A percentile compares a stretch with the other conserved stretches of the same genome.
Evolutionary conservation across 2,888 invertebrate species (phyloP).

Genomic region (Polylopha cassiicola): DNA sequence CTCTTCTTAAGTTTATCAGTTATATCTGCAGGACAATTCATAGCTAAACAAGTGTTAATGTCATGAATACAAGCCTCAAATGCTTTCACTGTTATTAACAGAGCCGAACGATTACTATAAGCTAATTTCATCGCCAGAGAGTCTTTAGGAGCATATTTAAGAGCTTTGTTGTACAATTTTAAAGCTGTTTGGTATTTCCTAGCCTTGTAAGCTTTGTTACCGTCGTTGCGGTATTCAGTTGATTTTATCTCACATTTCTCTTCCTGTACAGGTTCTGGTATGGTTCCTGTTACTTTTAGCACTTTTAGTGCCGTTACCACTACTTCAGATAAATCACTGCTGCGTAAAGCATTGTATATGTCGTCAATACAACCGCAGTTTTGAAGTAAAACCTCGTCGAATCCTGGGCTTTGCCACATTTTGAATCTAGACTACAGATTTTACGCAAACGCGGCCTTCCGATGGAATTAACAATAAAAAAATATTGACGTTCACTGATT

Average conservation of each 20-base stretch:
- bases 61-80: slow-evolving; percentile 30
- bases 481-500: too few relatives aligned
- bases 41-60: slow-evolving; percentile 29
- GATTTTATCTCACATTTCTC: slow-evolving; percentile 28
- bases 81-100: slow-evolving; percentile 24
- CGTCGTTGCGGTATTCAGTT: slow-evolving; percentile 25
- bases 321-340: slow-evolving; percentile 27
- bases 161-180: slow-evolving; percentile 31
- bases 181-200: slow-evolving; percentile 24
- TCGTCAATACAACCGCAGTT: slow-evolving; percentile 20
- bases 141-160: slow-evolving; percentile 31
- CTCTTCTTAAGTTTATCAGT: slow-evolving; percentile 27
- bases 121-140: slow-evolving; percentile 31
- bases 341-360: slow-evolving; percentile 29
- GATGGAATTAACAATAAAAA: too few relatives aligned
- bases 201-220: slow-evolving; percentile 26
- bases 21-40: slow-evolving; percentile 32
- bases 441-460: too few relatives aligned
- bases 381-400: slow-evolving; percentile 5
- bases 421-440: too few relatives aligned
- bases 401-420: slow-evolving; percentile 11
- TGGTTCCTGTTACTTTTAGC: slow-evolving; percentile 25
- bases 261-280: slow-evolving; percentile 9
- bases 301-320: slow-evolving; percentile 26
- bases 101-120: slow-evolving; percentile 34